Evolutionary conservation across 2,113 vertebrate genomes (phyloP).

Genomic region (Setophaga kirtlandii): DNA sequence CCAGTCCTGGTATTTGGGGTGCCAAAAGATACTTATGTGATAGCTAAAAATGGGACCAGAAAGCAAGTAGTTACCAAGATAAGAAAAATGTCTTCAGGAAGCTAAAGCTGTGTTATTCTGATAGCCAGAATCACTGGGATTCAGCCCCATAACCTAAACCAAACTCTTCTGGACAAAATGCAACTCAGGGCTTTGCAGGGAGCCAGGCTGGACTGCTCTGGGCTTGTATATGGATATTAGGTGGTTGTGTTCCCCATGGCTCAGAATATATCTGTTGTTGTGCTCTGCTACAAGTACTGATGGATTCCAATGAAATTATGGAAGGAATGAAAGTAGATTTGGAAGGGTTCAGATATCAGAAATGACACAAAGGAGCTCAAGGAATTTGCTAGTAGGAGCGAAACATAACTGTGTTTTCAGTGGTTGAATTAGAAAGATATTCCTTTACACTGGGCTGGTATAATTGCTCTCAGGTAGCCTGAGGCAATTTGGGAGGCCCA

Average conservation of each 20-base stretch:
- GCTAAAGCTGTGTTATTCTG: neutral
- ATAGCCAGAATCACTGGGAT: neutral
- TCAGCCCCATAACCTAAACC: neutral
- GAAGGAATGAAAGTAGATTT: neutral
- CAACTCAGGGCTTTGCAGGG: neutral
- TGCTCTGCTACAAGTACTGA: neutral
- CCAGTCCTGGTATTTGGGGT: neutral
- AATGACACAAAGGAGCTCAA: neutral
- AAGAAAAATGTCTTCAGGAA: neutral
- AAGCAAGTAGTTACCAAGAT: neutral
- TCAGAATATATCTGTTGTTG: neutral
- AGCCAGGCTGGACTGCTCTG: accelerated
- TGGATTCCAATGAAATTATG: neutral
- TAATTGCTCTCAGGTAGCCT: neutral
- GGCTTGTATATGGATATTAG: neutral
- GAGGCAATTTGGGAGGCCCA: neutral
- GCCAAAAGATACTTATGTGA: neutral
- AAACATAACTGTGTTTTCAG: neutral
- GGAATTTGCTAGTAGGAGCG: neutral
- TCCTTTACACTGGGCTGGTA: neutral
- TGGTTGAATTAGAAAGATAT: too few species aligned
- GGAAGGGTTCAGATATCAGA: neutral
- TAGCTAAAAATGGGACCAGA: neutral
- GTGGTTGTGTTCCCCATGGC: neutral
- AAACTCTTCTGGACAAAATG: neutral